These are phyloP conservation scores for Lymantria dispar DNA, from an alignment of 2,888 invertebrate species.

Conservation along the genomic window DNA sequence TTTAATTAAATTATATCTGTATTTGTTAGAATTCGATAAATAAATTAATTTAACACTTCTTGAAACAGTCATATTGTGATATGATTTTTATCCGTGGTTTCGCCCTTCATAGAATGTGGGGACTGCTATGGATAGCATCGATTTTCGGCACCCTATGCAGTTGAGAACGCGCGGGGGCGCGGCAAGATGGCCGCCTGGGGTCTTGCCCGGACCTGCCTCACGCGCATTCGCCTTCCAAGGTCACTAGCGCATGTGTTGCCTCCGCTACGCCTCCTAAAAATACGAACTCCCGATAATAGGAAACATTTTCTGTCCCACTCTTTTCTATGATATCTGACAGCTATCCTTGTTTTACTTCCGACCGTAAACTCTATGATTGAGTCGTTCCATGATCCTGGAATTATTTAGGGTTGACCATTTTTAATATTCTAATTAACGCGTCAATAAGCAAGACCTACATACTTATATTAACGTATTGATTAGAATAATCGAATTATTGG, in stretches of 20 bases:
- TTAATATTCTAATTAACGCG: not conserved
- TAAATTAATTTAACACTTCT: no score
- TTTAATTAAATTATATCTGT: no score
- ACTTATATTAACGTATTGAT: not conserved
- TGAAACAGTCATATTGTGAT: conserved; percentile 22
- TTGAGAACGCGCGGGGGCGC: conserved; percentile 63
- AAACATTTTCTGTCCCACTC: conserved; percentile 49
- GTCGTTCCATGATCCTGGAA: conserved; percentile 55
- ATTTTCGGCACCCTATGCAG: conserved; percentile 74
- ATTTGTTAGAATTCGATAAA: no score
- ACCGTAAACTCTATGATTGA: conserved; percentile 52
- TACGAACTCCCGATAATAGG: conserved; percentile 67
- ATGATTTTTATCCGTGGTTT: conserved; percentile 53
- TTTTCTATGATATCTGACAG: conserved; percentile 27
- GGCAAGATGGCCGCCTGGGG: conserved; percentile 64
- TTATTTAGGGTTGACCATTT: conserved; percentile 40
- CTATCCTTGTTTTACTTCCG: conserved; percentile 51
- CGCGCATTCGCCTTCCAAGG: conserved; percentile 66
- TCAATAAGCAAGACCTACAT: not conserved
- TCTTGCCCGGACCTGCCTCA: conserved; percentile 73
- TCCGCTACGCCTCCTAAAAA: conserved; percentile 64
- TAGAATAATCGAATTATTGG: not conserved
- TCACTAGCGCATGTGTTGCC: conserved; percentile 66
- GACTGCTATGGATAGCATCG: conserved; percentile 74
- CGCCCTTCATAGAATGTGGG: conserved; percentile 60